phyloP scores from a whole-genome alignment of 2,888 invertebrate species.

The Drosophila limbata region DNA sequence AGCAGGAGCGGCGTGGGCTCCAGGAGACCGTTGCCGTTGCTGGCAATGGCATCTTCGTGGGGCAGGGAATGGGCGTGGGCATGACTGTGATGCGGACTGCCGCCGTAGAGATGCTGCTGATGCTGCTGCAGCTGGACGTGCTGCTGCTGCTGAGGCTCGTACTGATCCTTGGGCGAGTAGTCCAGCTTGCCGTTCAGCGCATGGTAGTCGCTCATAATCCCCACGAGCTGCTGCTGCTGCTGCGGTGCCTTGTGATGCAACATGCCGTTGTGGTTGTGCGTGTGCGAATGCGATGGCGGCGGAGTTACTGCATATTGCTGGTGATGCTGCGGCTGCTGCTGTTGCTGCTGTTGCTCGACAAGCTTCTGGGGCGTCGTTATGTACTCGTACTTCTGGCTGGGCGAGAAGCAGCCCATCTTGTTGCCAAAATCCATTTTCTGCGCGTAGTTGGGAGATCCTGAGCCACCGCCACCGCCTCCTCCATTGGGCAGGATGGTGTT shows the following conservation, averaged over 20 bases:
- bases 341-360: conserved; percentile 78
- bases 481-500: conserved; percentile 84
- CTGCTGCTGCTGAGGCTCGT: conserved; percentile 78
- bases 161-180: conserved; percentile 82
- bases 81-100: conserved; percentile 79
- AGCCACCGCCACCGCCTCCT: conserved; percentile 63
- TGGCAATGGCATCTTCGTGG: conserved; percentile 51
- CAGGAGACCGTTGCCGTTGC: conserved; percentile 57
- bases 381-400: conserved; percentile 85
- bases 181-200: conserved; percentile 82
- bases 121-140: conserved; percentile 61
- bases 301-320: conserved; percentile 78
- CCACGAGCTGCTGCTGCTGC: conserved; percentile 78
- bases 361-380: conserved; percentile 80
- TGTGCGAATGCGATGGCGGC: conserved; percentile 62
- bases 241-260: conserved; percentile 71
- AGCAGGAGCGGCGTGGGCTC: conserved; percentile 48
- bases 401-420: conserved; percentile 85
- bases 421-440: conserved; percentile 84
- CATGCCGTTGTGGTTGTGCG: conserved; percentile 67
- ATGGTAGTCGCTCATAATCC: conserved; percentile 78
- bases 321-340: conserved; percentile 74
- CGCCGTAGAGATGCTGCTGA: conserved; percentile 82
- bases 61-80: conserved; percentile 41
- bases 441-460: conserved; percentile 82